Evolutionary conservation across 2,888 invertebrate genomes (phyloP), one percentile per base, ranked within the genome.

Genomic region (Nemoura dubitans): DNA sequence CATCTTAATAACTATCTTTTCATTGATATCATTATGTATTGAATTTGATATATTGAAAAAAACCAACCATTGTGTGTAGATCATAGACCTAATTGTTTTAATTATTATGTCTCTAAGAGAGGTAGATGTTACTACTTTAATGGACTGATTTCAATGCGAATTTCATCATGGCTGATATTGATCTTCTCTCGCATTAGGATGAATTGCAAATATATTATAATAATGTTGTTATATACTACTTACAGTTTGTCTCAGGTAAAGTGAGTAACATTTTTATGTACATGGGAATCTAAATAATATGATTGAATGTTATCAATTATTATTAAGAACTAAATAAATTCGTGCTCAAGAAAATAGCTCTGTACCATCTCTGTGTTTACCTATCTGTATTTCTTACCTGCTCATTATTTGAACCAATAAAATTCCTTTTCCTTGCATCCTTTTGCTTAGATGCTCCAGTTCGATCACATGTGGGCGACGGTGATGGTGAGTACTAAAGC

Each of bases 241-340:
- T 59, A 59, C 43, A 76, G 59, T 27, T 81, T 81, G 59, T 76
- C 84, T 84, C 84, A 84, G 84, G 84, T 84, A 84, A 26, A 84
- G 84, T 84, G 59, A 27, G 84, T 84, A 29, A 84, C 84, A 81
- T 84, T 84, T 84, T 84, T 76, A 76, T 59, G 59, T 28, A 84
- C 84, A 84, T 26, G 59, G 27, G 76, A 84, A 84, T 84, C 42
- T 36, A 42, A 42, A 83, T 78, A 78, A 59, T 28, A 78, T 78
- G 27, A 78, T 27, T 81, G 81, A 81, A 29, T 81, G 81, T 28
- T 81, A 81, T 59, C 59, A 59, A 59, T 28, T 81, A 81, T 30
- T 29, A 29, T 28, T 28, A 29, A 28, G 28, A 81, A 81, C n/a
- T 81, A 81, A 29, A 81, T 81, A 30, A 28, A 81, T 81, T 81